Base-by-base conservation (phyloP, 2,888 invertebrate genomes). In the Phalera bucephala region DNA sequence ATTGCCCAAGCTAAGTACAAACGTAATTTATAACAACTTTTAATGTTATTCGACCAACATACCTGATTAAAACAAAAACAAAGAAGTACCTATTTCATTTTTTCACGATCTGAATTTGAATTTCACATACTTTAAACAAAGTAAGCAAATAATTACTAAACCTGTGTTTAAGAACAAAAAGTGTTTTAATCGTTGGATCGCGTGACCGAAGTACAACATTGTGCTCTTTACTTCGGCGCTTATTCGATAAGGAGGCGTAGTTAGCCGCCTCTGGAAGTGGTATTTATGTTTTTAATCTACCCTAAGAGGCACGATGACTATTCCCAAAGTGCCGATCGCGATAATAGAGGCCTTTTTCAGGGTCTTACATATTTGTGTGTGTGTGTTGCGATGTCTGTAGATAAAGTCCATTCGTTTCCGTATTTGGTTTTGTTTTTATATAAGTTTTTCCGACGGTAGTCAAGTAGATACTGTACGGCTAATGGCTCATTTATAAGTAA, bases 251-350 rank as follows among this genome's bases (percentile, higher is more conserved):
- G 71, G 66, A 69, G 61, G 58, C 38, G 48, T 61, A 48, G 51
- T 64, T 52, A 55, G 46, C 44, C 28, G 48, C 35, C 38, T 46
- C 44, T 45, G 44, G 33, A 36, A 47, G 40, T 33, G 62, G 70
- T 78, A 72, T 80, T 82, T 80, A 78, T 72, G 76, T 73, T 75
- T 81, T 80, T 80, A 81, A 81, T 82, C 72, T 74, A 67, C 68
- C 55, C 61, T 72, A 70, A 74, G 72, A 72, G 78, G 69, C 63
- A 58, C 72, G 57, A 69, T 68, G 69, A 57, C 62, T 64, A 57
- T 64, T 53, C 50, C 55, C 47, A 57, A 62, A 63, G 52, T 62
- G 56, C 58, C 56, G 46, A 61, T 56, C 52, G 45, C 60, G 57
- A 55, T 62, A 68, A 63, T 59, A 52, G 43, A 40, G 45, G 45